phyloP scores from a whole-genome alignment of 2,113 vertebrate genomes.

The Glareola pratincola region DNA sequence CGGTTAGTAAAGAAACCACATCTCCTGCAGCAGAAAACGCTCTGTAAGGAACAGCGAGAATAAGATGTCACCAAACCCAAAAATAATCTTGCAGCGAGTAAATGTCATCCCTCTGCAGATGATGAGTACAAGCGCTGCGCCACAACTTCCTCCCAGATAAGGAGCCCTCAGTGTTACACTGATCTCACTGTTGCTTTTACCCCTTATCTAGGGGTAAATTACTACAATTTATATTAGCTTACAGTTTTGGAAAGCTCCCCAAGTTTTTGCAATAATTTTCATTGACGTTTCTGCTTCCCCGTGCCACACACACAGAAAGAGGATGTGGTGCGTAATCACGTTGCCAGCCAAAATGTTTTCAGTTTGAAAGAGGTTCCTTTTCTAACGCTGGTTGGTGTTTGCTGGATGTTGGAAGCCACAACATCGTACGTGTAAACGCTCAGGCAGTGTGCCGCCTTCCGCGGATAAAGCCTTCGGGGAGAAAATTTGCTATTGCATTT shows the following conservation, averaged over 20 bases:
- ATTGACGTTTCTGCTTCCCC: neutral
- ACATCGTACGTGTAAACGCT: accelerated
- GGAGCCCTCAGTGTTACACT: neutral
- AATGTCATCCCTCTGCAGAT: neutral
- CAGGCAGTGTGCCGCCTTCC: accelerated
- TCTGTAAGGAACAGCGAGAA: neutral
- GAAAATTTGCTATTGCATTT: neutral
- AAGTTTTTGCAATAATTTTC: neutral
- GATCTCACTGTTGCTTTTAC: neutral
- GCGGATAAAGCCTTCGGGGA: neutral
- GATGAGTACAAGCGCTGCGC: neutral
- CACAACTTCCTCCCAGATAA: neutral
- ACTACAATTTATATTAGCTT: neutral
- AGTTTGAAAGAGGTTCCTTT: neutral
- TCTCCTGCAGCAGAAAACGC: neutral
- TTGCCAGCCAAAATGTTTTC: neutral
- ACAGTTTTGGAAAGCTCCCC: neutral
- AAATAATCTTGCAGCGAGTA: neutral
- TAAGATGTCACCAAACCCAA: neutral
- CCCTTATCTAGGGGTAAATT: neutral
- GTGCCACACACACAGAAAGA: neutral
- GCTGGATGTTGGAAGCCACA: neutral
- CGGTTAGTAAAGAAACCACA: neutral
- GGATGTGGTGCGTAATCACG: neutral
- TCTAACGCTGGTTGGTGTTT: neutral